Evolutionary conservation across 2,888 invertebrate genomes (phyloP).

Genomic region (Euproctis similis): DNA sequence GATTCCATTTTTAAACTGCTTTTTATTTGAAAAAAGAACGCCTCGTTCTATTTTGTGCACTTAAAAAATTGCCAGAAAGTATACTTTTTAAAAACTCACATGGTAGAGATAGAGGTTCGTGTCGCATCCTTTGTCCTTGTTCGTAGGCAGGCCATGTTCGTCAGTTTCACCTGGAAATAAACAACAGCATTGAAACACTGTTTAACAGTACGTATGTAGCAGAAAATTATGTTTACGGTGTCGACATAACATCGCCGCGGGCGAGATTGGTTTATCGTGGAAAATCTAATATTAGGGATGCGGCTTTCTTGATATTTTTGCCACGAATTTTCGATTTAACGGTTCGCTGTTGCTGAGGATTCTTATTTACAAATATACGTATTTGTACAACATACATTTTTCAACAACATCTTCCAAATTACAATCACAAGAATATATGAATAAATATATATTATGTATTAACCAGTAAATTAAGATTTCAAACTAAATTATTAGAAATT

Average conservation of each 20-base stretch:
- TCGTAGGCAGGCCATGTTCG: conserved; percentile 78
- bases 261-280: conserved; percentile 14
- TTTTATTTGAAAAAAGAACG: too few species aligned
- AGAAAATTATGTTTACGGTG: conserved; percentile 12
- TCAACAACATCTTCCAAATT: too few species aligned
- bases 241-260: conserved; percentile 4
- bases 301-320: conserved; percentile 4
- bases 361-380: too few species aligned
- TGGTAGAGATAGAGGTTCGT: conserved; percentile 91
- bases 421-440: too few species aligned
- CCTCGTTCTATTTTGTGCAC: too few species aligned
- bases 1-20: too few species aligned
- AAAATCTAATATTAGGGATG: conserved; percentile 2
- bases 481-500: too few species aligned
- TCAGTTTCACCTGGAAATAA: conserved; percentile 80
- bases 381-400: too few species aligned
- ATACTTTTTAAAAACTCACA: conserved; percentile 79
- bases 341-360: too few species aligned
- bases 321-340: conserved; percentile 1
- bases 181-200: conserved; percentile 3
- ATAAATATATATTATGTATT: too few species aligned
- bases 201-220: not conserved
- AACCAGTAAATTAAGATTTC: too few species aligned
- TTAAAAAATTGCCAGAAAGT: too few species aligned
- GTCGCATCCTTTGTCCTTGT: conserved; percentile 85